Evolutionary conservation across 2,113 vertebrate species (phyloP), one percentile per base, ranked within the genome.

Genomic region (Hydropotes inermis): DNA sequence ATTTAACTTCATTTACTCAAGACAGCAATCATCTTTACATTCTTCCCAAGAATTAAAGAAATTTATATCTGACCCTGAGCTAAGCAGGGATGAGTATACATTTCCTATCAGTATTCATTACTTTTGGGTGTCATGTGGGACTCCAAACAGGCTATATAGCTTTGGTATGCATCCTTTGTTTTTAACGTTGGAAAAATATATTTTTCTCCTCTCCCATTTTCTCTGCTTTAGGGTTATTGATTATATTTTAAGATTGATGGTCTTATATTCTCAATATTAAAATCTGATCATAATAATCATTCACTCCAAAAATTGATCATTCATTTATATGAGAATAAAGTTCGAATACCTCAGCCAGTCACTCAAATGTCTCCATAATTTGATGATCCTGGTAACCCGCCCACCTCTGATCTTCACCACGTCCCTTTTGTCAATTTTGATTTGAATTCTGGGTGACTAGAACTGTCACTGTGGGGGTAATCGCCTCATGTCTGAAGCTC

Each of bases 31-130:
- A 64, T 87, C 57, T 92, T 92, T 87, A 21, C n/a, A 82, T 23
- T 85, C 4, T 78, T 95, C 43, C 21, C 19, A 60, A 81, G 45
- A 97, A 93, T 58, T 74, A 92, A 97, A 89, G 33, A 93, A 91
- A 95, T 39, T 55, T 50, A 23, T 74, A 74, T 57, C 58, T 94
- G 54, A 92, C 39, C 43, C 84, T 93, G 93, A 87, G 50, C 57
- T 89, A 58, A 91, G 28, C 30, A 57, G 43, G 13, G 7, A 52
- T 3, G 15, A 70, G 16, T 5, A 28, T 23, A 74, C 16, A n/a
- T 83, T 86, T 92, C 30, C n/a, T 55, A 8, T 60, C 57, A 83
- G 60, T 17, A 70, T 28, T 39, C 30, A 70, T 95, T 83, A n/a
- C 84, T 67, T 6, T 52, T 67, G 25, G n/a, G 6, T 87, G 27